phyloP scores from a whole-genome alignment of 2,888 invertebrate genomes.

The Byasa hedistus region DNA sequence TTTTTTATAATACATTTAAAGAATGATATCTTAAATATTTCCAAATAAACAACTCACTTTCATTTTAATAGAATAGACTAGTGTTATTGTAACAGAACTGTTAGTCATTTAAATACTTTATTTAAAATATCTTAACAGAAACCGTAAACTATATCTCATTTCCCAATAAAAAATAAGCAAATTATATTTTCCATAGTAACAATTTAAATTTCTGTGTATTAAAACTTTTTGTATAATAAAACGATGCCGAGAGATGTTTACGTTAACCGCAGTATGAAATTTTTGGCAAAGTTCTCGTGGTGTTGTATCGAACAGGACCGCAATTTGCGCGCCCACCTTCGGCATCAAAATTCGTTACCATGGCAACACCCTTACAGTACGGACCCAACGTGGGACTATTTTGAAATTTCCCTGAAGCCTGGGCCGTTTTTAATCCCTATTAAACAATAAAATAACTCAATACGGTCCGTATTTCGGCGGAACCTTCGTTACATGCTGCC shows the following conservation, averaged over 20 bases:
- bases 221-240: constrained; percentile 17
- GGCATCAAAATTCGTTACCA: constrained; percentile 69
- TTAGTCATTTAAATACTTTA: no score
- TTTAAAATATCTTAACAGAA: no score
- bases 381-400: constrained; percentile 61
- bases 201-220: neutral
- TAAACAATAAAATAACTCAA: constrained; percentile 67
- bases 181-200: neutral
- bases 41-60: no score
- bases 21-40: no score
- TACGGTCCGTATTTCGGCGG: constrained; percentile 42
- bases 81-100: no score
- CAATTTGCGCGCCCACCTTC: constrained; percentile 62
- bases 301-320: constrained; percentile 50
- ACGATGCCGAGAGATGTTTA: constrained; percentile 11
- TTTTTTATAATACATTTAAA: no score
- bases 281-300: constrained; percentile 38
- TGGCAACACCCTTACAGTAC: constrained; percentile 69
- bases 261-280: constrained; percentile 23
- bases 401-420: constrained; percentile 61
- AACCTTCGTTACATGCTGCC: constrained; percentile 42
- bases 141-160: no score
- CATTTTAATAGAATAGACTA: no score
- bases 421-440: constrained; percentile 65
- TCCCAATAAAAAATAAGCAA: no score